Evolutionary conservation across 2,797 vertebrate genomes (phyloP).

Genomic region (Adrianichthys oophorus): DNA sequence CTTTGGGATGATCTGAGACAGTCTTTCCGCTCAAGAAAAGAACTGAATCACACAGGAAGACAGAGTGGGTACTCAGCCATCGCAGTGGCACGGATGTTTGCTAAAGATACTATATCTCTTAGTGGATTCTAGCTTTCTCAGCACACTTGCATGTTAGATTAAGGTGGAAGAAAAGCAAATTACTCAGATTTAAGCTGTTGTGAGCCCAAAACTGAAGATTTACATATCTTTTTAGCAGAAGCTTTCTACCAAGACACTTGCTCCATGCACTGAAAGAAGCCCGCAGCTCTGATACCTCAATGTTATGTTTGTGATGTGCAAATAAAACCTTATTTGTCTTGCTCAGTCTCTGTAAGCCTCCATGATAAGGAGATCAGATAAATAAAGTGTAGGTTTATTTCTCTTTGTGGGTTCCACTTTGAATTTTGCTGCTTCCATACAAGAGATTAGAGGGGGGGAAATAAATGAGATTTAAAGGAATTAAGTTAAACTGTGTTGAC

Average conservation of each 20-base stretch:
- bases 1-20: constrained; percentile 11
- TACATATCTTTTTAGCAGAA: not conserved
- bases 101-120: constrained; percentile 9
- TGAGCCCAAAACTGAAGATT: not conserved
- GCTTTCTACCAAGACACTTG: not conserved
- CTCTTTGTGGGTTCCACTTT: constrained; percentile 3
- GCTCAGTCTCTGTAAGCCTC: not conserved
- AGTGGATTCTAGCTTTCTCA: constrained; percentile 6
- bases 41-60: constrained; percentile 19
- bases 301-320: not conserved
- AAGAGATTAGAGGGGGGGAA: constrained; percentile 11
- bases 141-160: constrained; percentile 6
- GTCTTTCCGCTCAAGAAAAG: not conserved
- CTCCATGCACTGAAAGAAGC: not conserved
- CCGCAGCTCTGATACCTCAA: constrained; percentile 7
- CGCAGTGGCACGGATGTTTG: constrained; percentile 6
- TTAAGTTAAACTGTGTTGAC: constrained; percentile 33
- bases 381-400: constrained; percentile 2
- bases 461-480: constrained; percentile 28
- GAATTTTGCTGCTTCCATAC: constrained; percentile 9
- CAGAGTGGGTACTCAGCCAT: not conserved
- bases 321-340: constrained; percentile 3
- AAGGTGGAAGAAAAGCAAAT: constrained; percentile 3
- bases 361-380: constrained; percentile 7
- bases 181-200: not conserved